Evolutionary conservation across 2,888 invertebrate genomes (phyloP), one percentile per base, ranked within the genome.

Genomic region (Antheraea assamensis): DNA sequence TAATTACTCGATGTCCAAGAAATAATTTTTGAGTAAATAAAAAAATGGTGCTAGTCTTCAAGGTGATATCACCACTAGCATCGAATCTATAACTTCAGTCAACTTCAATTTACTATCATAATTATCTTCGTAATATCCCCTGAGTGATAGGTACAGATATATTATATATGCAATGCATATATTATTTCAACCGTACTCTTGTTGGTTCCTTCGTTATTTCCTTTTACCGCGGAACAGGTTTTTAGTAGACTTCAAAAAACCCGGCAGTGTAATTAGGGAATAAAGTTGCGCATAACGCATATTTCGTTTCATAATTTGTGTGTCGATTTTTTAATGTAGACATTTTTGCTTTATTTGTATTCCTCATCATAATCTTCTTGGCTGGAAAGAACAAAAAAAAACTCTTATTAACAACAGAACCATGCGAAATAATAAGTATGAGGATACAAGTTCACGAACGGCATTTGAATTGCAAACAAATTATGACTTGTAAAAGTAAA

Each of bases 201-300:
- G 30, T 30, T 17, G 30, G 30, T 64, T 64, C 30, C 66, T 21
- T 35, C 31, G 3, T 3, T 66, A 66, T 31, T 35, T 68, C 35
- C 68, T n/a, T 68, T 68, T 24, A 68, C 68, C n/a, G 35, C n/a
- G 2, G 68, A 35, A 68, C 68, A 35, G 68, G 68, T 68, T 64
- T 64, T 64, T 27, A 30, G 30, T 30, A 30, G 17, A 17, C 17
- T 30, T 64, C 15, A 4, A 17, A 64, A 64, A 64, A 64, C 61
- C 30, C 61, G 17, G 30, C 61, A 13, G 5, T 64, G 27, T 64
- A 30, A 64, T 64, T 64, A 19, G 15, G 19, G 19, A 19, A 30
- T 17, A 30, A 64, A 27, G 3, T 15, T 61, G 13, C 2, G 15
- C 61, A 64, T 64, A 27, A 64, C 30, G 30, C 61, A 64, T 30